Percentiles rank a stretch among this genome's conserved stretches.
Evolutionary conservation across 2,888 invertebrate species (phyloP).

Genomic region (Aporophyla lueneburgensis): DNA sequence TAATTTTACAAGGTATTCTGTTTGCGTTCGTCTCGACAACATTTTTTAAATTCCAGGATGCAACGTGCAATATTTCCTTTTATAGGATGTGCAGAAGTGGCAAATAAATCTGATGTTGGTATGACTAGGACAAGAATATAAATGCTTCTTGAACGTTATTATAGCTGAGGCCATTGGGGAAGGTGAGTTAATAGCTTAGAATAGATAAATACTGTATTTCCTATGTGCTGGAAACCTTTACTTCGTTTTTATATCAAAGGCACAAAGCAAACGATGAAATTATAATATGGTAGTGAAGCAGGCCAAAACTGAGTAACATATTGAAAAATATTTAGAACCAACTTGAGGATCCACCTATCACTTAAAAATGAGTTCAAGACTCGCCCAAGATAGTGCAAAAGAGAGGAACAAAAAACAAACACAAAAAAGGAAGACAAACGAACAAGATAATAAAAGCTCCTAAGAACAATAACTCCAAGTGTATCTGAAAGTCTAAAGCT

Average conservation of each 20-base stretch:
- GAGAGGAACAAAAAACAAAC: constrained; percentile 9
- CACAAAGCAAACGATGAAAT: background rate
- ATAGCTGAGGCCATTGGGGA: constrained; percentile 10
- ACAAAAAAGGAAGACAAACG: constrained; percentile 17
- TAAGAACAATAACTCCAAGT: constrained; percentile 57
- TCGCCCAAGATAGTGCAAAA: background rate
- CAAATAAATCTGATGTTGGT: constrained; percentile 38
- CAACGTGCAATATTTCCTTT: constrained; percentile 51
- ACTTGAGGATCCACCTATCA: background rate
- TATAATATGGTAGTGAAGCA: background rate
- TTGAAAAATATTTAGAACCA: background rate
- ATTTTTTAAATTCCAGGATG: constrained; percentile 63
- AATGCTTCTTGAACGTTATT: background rate
- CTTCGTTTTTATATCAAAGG: background rate
- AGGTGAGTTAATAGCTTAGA: background rate
- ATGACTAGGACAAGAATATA: constrained; percentile 11
- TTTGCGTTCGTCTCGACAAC: constrained; percentile 62
- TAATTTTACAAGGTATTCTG: constrained; percentile 71
- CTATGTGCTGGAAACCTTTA: background rate
- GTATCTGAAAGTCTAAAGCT: constrained; percentile 64
- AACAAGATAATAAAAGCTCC: constrained; percentile 39
- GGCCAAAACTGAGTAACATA: background rate
- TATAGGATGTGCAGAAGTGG: constrained; percentile 25
- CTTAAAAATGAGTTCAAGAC: constrained; percentile 24
- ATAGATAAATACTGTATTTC: background rate